Conservation (phyloP, 2,888 invertebrate species). For the Lasius fuliginosus region DNA sequence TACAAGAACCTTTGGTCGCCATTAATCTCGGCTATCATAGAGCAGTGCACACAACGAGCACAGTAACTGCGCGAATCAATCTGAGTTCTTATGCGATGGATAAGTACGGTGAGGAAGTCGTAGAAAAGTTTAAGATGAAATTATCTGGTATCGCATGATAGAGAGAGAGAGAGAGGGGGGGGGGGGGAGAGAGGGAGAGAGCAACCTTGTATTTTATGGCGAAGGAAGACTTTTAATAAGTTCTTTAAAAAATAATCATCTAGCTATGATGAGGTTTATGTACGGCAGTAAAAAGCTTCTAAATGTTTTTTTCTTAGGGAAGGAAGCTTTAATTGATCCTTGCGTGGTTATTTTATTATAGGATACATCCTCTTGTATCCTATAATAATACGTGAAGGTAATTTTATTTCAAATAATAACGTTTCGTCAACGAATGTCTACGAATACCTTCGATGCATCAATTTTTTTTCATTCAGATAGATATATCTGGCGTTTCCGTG, state of each 20-base stretch:
- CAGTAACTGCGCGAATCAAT: constrained; percentile 44
- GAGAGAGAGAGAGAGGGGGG: too few relatives aligned
- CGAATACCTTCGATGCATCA: neutral
- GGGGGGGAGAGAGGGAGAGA: too few relatives aligned
- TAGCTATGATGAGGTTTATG: neutral
- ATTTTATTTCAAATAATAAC: neutral
- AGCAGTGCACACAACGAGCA: constrained; percentile 22
- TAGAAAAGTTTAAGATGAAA: constrained; percentile 25
- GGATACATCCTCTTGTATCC: neutral
- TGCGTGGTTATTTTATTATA: neutral
- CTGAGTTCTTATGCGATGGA: constrained; percentile 15
- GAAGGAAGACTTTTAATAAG: neutral
- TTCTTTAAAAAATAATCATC: neutral
- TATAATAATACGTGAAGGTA: neutral
- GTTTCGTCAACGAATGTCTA: neutral
- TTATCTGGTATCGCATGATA: neutral
- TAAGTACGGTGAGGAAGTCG: neutral
- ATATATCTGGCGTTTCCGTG: neutral
- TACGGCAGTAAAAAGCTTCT: neutral
- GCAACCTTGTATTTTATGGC: neutral
- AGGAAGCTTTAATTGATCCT: neutral
- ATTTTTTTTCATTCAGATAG: neutral
- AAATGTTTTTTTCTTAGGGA: neutral
- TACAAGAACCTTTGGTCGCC: constrained; percentile 27
- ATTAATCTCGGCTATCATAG: constrained; percentile 48